Evolutionary conservation across 2,113 vertebrate genomes (phyloP).

Genomic region (Paramisgurnus dabryanus): DNA sequence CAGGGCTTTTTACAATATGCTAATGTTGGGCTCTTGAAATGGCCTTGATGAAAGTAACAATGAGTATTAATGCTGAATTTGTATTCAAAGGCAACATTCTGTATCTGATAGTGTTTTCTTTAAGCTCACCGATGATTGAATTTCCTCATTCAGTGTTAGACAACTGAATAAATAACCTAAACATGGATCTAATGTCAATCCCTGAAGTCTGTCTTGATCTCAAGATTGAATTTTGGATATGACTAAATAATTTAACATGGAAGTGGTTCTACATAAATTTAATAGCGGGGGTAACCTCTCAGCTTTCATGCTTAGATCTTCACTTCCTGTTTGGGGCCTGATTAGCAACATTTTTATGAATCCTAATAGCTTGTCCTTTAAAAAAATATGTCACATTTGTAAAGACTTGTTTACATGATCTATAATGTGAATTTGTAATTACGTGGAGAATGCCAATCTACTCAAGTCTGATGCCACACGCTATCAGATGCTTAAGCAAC

Average conservation of each 20-base stretch:
- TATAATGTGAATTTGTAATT: too few species aligned
- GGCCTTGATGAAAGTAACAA: slow-evolving; percentile 11
- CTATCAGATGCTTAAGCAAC: too few species aligned
- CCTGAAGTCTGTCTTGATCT: neutral
- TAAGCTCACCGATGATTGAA: slow-evolving; percentile 14
- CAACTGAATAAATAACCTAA: neutral
- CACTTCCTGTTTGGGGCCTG: neutral
- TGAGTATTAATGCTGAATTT: slow-evolving; percentile 5
- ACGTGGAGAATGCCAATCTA: too few species aligned
- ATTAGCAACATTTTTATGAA: neutral
- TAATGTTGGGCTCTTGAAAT: slow-evolving; percentile 11
- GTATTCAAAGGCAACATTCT: slow-evolving; percentile 8
- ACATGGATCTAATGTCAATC: neutral
- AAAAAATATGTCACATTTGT: too few species aligned
- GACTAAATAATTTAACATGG: neutral
- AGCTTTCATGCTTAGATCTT: neutral
- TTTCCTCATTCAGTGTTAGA: slow-evolving; percentile 17
- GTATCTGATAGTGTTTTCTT: slow-evolving; percentile 6
- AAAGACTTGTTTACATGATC: too few species aligned
- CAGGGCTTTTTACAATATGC: slow-evolving; percentile 8
- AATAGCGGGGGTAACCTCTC: neutral
- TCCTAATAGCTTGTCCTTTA: too few species aligned
- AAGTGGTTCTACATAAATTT: neutral
- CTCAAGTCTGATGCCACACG: too few species aligned
- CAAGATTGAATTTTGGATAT: neutral